Percentiles rank a stretch among this genome's conserved stretches.
Conservation (phyloP, 1,140 invertebrate species). For the Papilio helenus region DNA sequence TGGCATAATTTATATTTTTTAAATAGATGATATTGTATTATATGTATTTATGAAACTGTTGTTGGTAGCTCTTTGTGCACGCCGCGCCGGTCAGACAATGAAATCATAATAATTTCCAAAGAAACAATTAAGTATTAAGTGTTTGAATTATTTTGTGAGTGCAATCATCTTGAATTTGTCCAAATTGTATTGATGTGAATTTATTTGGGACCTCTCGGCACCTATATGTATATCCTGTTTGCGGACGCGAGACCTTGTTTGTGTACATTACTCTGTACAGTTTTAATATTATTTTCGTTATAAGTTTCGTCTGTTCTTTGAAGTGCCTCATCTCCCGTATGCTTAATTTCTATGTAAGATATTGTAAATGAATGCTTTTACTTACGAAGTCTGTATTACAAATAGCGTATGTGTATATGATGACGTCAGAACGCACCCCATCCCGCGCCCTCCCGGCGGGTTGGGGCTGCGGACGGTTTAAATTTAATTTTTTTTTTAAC, state of each 20-base stretch:
- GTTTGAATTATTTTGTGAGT: constrained; percentile 63
- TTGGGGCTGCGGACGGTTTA: constrained; percentile 40
- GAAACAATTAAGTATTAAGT: constrained; percentile 70
- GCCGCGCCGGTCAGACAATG: constrained; percentile 52
- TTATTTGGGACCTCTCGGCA: constrained; percentile 53
- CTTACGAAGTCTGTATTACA: constrained; percentile 73
- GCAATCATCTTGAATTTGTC: constrained; percentile 62
- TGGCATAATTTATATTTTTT: background rate
- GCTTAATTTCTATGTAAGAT: constrained; percentile 74
- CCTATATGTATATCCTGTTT: constrained; percentile 75
- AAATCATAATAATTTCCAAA: constrained; percentile 75
- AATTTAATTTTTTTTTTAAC: constrained; percentile 58
- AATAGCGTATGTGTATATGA: constrained; percentile 65
- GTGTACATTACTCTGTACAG: constrained; percentile 62
- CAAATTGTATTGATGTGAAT: constrained; percentile 63
- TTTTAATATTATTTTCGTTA: constrained; percentile 63
- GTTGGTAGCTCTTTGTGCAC: background rate
- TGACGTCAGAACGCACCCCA: background rate
- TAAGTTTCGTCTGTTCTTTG: constrained; percentile 69
- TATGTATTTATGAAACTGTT: background rate
- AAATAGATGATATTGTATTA: background rate
- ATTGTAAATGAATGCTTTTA: constrained; percentile 75
- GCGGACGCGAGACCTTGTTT: constrained; percentile 50
- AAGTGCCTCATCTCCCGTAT: constrained; percentile 79
- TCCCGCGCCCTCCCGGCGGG: constrained; percentile 6